These are phyloP conservation scores for Coleophora flavipennella DNA, from an alignment of 2,888 invertebrate species.

Conservation along the genomic window DNA sequence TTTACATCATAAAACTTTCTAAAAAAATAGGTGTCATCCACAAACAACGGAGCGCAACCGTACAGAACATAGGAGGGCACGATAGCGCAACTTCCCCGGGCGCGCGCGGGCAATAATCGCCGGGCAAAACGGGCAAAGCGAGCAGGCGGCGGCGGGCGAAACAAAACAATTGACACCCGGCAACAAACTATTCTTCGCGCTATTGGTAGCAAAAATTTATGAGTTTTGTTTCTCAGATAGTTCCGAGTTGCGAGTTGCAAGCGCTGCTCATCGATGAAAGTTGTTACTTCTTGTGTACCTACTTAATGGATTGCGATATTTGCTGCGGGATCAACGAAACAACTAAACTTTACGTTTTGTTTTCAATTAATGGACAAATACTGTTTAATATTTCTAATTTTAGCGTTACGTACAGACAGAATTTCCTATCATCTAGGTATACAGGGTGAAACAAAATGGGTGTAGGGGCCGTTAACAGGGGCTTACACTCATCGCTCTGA, in stretches of 20 bases:
- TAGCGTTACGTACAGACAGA: no score
- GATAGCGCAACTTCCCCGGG: slow-evolving; percentile 9
- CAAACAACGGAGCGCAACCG: slow-evolving; percentile 7
- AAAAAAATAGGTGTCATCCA: slow-evolving; percentile 10
- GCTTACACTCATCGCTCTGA: no score
- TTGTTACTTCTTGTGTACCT: no score
- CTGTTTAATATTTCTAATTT: no score
- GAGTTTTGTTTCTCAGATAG: slow-evolving; percentile 57
- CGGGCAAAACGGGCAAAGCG: not conserved
- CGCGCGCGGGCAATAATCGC: slow-evolving; percentile 10
- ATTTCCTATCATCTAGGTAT: no score
- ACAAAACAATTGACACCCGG: slow-evolving; percentile 60
- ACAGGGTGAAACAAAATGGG: no score
- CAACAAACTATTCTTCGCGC: slow-evolving; percentile 40
- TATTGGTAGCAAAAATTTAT: slow-evolving; percentile 54
- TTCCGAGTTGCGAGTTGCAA: slow-evolving; percentile 24
- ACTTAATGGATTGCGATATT: no score
- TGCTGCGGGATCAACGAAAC: no score
- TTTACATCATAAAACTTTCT: slow-evolving; percentile 8
- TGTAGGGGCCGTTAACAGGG: no score
- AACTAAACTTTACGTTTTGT: no score
- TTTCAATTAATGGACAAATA: no score
- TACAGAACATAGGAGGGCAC: slow-evolving; percentile 1
- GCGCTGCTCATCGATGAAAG: slow-evolving; percentile 10
- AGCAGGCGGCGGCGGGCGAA: slow-evolving; percentile 9